A percentile compares a stretch with the other conserved stretches of the same genome.
Conservation (phyloP, 2,888 invertebrate species). For the Coleophora deauratella region DNA sequence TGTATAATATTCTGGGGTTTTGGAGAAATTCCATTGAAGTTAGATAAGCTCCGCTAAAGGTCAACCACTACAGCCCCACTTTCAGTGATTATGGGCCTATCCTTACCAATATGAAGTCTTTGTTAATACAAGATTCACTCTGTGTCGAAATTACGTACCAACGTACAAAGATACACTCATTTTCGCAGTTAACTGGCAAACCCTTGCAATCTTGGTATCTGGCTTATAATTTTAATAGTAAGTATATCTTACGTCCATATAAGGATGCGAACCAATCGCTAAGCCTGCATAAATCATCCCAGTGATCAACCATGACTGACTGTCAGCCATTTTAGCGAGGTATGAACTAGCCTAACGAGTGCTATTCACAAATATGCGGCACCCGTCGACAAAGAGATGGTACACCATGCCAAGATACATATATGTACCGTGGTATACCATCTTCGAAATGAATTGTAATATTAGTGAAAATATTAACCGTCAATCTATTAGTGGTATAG, state of each 20-base stretch:
- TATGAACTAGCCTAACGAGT: slow-evolving; percentile 58
- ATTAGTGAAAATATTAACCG: slow-evolving; percentile 27
- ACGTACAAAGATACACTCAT: too few species aligned
- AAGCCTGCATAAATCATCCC: slow-evolving; percentile 35
- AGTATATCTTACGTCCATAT: slow-evolving; percentile 9
- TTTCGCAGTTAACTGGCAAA: neutral
- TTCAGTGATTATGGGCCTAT: too few species aligned
- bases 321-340: slow-evolving; percentile 29
- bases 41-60: too few species aligned
- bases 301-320: slow-evolving; percentile 57
- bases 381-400: slow-evolving; percentile 13
- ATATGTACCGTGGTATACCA: neutral
- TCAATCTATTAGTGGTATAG: slow-evolving; percentile 1
- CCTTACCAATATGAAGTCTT: too few species aligned
- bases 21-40: too few species aligned
- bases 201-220: neutral
- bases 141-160: too few species aligned
- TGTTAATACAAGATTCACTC: too few species aligned
- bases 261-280: slow-evolving; percentile 13
- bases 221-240: too few species aligned
- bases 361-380: slow-evolving; percentile 44
- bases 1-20: too few species aligned
- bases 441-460: slow-evolving; percentile 18
- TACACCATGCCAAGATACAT: neutral
- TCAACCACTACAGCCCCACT: too few species aligned